phyloP scores from a whole-genome alignment of 2,888 invertebrate species.

The Gymnosoma rotundatum region DNA sequence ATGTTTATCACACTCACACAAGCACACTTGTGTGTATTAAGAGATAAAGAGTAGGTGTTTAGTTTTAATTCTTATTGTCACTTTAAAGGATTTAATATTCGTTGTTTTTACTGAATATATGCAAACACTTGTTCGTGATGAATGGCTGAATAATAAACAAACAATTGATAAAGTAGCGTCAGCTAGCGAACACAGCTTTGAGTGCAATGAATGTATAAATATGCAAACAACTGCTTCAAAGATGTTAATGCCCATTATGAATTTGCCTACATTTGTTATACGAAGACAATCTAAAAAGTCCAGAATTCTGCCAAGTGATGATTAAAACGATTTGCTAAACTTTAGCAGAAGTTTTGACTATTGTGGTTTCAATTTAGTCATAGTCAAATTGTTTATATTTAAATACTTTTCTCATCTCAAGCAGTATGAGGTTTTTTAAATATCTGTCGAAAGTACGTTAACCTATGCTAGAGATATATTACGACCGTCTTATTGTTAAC shows the following conservation, averaged over 20 bases:
- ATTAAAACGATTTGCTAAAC: background rate
- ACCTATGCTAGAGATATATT: too few species aligned
- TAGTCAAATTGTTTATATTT: too few species aligned
- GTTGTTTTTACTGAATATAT: constrained; percentile 49
- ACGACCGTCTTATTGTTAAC: too few species aligned
- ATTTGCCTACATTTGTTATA: background rate
- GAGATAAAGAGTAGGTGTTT: background rate
- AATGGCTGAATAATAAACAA: constrained; percentile 43
- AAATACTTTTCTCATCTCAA: too few species aligned
- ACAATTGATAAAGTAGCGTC: constrained; percentile 43
- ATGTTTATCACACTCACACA: background rate
- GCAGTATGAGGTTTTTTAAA: too few species aligned
- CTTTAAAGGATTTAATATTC: constrained; percentile 65
- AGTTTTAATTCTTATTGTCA: constrained; percentile 45
- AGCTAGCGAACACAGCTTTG: constrained; percentile 11
- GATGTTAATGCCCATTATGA: constrained; percentile 15
- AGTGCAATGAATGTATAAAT: constrained; percentile 22
- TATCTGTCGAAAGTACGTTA: too few species aligned
- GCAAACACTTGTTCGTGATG: constrained; percentile 60
- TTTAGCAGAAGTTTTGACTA: too few species aligned
- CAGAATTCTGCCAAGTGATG: background rate
- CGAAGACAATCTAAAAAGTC: background rate
- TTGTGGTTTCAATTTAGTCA: too few species aligned
- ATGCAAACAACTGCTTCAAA: constrained; percentile 21
- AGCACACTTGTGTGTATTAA: too few species aligned